These are phyloP conservation scores for Tyto alba DNA, from an alignment of 2,113 vertebrate genomes.

Conservation along the genomic window DNA sequence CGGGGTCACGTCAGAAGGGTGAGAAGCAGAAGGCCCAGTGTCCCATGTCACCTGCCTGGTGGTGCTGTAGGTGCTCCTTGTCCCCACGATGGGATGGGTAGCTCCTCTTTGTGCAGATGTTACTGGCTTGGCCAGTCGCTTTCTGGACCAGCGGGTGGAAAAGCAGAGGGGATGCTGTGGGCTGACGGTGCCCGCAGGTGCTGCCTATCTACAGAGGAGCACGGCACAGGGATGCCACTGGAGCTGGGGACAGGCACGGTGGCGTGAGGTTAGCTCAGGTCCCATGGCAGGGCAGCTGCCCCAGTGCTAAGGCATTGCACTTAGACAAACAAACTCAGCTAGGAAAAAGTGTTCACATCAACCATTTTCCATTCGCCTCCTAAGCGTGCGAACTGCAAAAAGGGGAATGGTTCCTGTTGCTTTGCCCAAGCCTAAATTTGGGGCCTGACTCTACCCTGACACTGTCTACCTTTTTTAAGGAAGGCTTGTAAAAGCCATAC, in stretches of 20 bases:
- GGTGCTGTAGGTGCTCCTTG: background rate
- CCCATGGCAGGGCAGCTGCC: background rate
- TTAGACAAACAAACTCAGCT: background rate
- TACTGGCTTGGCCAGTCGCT: background rate
- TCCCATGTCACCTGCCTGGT: background rate
- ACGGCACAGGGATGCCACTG: fast-evolving
- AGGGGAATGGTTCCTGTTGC: background rate
- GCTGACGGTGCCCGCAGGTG: background rate
- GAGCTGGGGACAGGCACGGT: fast-evolving
- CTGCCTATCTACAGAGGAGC: background rate
- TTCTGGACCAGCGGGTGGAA: background rate
- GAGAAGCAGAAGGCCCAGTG: background rate
- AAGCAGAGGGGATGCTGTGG: background rate
- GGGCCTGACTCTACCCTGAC: background rate
- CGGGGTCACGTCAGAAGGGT: constrained; percentile 23
- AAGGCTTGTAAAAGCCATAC: background rate
- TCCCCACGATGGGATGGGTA: fast-evolving
- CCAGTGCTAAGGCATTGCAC: background rate
- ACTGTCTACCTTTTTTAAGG: background rate
- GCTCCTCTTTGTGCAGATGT: background rate
- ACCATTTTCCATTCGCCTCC: background rate
- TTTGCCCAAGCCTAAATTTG: background rate
- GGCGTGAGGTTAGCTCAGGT: background rate
- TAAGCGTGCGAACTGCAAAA: background rate
- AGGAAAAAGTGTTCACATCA: background rate